These are phyloP conservation scores for Crenichthys baileyi DNA, from an alignment of 2,797 vertebrate species.

Conservation along the genomic window DNA sequence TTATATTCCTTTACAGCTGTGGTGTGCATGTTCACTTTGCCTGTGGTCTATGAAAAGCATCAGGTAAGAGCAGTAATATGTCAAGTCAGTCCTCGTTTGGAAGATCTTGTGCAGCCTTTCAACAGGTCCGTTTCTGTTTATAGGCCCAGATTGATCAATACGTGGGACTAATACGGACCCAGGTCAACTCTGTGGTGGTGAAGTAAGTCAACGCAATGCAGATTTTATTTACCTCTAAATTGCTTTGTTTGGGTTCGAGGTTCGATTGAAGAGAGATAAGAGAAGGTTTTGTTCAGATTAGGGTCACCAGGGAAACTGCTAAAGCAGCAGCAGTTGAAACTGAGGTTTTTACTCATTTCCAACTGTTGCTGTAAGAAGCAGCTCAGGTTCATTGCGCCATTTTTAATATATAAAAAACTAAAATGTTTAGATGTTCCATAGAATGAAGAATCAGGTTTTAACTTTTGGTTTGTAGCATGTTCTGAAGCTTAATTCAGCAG, in stretches of 20 bases:
- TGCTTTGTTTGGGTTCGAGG: neutral
- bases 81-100: neutral
- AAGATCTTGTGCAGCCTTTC: neutral
- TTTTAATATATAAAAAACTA: neutral
- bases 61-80: constrained; percentile 83
- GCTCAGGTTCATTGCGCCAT: neutral
- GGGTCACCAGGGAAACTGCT: too few relatives aligned
- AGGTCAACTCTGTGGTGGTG: constrained; percentile 95
- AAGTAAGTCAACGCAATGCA: constrained; percentile 86
- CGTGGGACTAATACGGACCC: constrained; percentile 95
- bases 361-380: neutral
- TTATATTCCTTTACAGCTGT: constrained; percentile 82
- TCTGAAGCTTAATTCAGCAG: neutral
- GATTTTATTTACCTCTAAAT: neutral
- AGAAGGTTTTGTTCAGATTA: neutral
- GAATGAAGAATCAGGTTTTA: neutral
- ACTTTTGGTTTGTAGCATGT: neutral
- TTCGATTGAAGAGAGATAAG: neutral
- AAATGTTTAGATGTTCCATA: neutral
- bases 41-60: constrained; percentile 97
- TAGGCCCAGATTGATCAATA: constrained; percentile 99
- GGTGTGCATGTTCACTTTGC: constrained; percentile 97
- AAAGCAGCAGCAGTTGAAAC: neutral
- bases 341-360: neutral
- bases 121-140: constrained; percentile 11